A percentile compares a stretch with the other conserved stretches of the same genome.
These are phyloP conservation scores for Symphodus melops DNA, from an alignment of 2,113 vertebrate species.

Conservation along the genomic window DNA sequence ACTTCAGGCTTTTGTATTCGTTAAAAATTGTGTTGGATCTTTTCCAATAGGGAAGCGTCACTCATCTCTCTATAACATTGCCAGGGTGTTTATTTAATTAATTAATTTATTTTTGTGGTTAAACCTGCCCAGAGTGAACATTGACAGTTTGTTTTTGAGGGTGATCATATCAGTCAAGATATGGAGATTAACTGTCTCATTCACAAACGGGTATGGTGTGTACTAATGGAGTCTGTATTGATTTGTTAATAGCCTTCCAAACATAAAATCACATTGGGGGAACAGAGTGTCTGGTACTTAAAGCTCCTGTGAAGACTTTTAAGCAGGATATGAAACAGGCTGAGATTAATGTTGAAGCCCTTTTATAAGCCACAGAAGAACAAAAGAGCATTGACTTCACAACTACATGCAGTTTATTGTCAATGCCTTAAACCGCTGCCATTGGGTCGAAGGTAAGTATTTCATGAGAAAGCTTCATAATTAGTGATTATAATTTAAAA, in stretches of 20 bases:
- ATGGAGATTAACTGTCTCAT: not conserved
- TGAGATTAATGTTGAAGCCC: no score
- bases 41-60: slow-evolving; percentile 1
- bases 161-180: not conserved
- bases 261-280: not conserved
- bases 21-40: not conserved
- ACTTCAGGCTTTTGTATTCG: not conserved
- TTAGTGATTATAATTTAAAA: no score
- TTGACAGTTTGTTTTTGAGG: not conserved
- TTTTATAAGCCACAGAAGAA: no score
- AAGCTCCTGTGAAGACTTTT: no score
- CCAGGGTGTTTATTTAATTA: not conserved
- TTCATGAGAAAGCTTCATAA: no score
- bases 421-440: no score
- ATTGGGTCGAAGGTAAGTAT: no score
- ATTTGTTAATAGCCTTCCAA: slow-evolving; percentile 6
- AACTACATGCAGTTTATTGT: no score
- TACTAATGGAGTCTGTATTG: not conserved
- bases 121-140: not conserved
- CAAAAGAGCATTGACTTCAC: no score
- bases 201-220: slow-evolving; percentile 10
- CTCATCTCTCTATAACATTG: not conserved
- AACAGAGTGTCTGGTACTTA: no score
- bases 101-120: not conserved
- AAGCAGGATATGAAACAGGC: no score